Evolutionary conservation across 2,113 vertebrate species (phyloP).

Genomic region (Megaptera novaeangliae): DNA sequence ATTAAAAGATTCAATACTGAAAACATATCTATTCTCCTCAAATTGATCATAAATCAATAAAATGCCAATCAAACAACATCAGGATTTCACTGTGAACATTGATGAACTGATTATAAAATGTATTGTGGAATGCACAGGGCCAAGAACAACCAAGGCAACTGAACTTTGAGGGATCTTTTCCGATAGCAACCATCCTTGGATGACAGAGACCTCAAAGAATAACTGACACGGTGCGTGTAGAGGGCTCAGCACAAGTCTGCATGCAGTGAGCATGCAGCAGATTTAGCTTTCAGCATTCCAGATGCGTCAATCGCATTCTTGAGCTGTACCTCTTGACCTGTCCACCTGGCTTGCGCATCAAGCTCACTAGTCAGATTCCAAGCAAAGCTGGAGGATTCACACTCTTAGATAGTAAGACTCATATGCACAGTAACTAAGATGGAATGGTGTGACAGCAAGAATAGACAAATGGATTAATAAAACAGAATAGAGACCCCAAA

Average conservation of each 20-base stretch:
- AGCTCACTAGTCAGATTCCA: background rate
- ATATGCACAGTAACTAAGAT: background rate
- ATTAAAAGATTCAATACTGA: background rate
- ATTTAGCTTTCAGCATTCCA: too few species aligned
- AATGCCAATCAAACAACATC: background rate
- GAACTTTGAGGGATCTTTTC: background rate
- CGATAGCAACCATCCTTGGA: background rate
- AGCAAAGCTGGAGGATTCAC: background rate
- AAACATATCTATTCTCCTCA: background rate
- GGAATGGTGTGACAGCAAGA: background rate
- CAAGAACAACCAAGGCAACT: background rate
- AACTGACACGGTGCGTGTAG: background rate
- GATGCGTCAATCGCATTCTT: fast-evolving
- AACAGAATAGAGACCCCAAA: background rate
- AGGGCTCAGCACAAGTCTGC: background rate
- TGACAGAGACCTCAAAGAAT: background rate
- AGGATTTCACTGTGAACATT: background rate
- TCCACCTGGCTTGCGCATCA: background rate
- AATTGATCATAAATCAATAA: background rate
- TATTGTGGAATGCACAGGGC: background rate
- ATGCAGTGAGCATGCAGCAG: background rate
- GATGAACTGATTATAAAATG: background rate
- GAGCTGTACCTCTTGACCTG: background rate
- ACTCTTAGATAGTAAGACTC: background rate
- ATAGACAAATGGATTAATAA: fast-evolving